Base-by-base conservation (phyloP, 2,113 vertebrate species). In the Empidonax alnorum region DNA sequence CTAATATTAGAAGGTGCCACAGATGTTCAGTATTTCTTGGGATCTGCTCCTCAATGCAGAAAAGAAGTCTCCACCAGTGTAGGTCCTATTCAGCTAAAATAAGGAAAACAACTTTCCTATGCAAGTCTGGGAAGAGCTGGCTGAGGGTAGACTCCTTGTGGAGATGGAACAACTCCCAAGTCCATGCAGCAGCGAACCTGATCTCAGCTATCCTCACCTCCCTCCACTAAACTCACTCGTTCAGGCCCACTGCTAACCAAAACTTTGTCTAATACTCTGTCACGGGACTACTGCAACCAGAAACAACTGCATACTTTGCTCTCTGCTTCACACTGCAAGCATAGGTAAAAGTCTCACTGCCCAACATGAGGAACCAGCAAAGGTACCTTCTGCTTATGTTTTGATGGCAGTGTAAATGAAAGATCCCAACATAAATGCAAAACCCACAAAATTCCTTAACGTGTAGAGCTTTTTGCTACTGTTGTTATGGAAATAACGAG, bases 121-220 rank as follows among this genome's bases (percentile, higher is more conserved):
- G 3, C 16, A 68, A 67, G 27, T 23, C 19, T 37, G 11, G 15
- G 24, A 93, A 59, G 12, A 62, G 24, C 12, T 23, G 37, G 22
- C 18, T 68, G 39, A 52, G 19, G 10, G 11, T 5, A 37, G 27
- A 28, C 13, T 50, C 62, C 23, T 67, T 1, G 0, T 4, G 2
- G 1, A 76, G 24, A 71, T 10, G 12, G 27, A 77, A 52, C 8
- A 18, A 62, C 49, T 35, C 23, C 41, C 0, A 2, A 80, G 18
- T 12, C 21, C 3, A 0, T 5, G 21, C 47, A 59, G 33, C 47
- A 75, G 53, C 22, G 59, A 78, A 35, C 27, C 19, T 9, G 12
- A 47, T 9, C 21, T 56, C 46, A 62, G 59, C 18, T 39, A 52
- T 20, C 12, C 24, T 31, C 55, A 30, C 16, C 16, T 84, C 30